phyloP scores from a whole-genome alignment of 2,113 vertebrate species.

The Neogobius melanostomus region DNA sequence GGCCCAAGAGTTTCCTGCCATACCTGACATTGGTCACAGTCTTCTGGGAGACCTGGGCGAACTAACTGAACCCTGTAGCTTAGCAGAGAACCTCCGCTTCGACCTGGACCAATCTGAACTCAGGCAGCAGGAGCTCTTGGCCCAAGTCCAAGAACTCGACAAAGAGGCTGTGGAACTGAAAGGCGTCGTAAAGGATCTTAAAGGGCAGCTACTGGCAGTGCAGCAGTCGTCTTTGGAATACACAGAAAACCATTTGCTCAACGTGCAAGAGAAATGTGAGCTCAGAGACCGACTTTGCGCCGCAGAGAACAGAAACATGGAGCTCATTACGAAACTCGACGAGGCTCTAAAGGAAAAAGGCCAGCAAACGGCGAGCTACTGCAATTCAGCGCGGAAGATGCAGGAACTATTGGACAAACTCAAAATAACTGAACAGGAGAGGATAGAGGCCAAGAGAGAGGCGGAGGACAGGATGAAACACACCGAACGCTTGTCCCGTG shows the following conservation, averaged over 20 bases:
- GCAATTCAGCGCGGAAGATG: slow-evolving; percentile 73
- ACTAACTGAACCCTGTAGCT: slow-evolving; percentile 69
- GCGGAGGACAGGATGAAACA: slow-evolving; percentile 59
- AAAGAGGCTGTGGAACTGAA: slow-evolving; percentile 76
- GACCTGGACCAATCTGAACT: slow-evolving; percentile 90
- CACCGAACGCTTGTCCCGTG: slow-evolving; percentile 69
- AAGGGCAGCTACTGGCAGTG: slow-evolving; percentile 69
- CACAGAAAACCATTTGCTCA: slow-evolving; percentile 55
- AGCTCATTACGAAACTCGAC: slow-evolving; percentile 71
- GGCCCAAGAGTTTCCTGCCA: slow-evolving; percentile 82
- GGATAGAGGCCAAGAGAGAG: slow-evolving; percentile 65
- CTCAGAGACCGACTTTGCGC: slow-evolving; percentile 66
- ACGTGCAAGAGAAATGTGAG: slow-evolving; percentile 59
- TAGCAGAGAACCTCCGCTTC: slow-evolving; percentile 85
- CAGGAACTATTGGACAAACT: slow-evolving; percentile 78
- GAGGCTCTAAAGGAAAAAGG: slow-evolving; percentile 64
- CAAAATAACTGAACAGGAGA: slow-evolving; percentile 72
- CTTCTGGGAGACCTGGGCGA: slow-evolving; percentile 76
- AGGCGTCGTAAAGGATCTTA: slow-evolving; percentile 74
- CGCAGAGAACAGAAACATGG: slow-evolving; percentile 75
- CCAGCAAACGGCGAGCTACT: slow-evolving; percentile 65
- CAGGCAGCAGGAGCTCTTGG: slow-evolving; percentile 80
- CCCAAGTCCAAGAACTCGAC: slow-evolving; percentile 56
- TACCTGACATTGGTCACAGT: slow-evolving; percentile 78
- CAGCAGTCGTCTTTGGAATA: slow-evolving; percentile 65